Evolutionary conservation across 1,140 invertebrate genomes (phyloP).

Genomic region (Cecropterus lyciades): DNA sequence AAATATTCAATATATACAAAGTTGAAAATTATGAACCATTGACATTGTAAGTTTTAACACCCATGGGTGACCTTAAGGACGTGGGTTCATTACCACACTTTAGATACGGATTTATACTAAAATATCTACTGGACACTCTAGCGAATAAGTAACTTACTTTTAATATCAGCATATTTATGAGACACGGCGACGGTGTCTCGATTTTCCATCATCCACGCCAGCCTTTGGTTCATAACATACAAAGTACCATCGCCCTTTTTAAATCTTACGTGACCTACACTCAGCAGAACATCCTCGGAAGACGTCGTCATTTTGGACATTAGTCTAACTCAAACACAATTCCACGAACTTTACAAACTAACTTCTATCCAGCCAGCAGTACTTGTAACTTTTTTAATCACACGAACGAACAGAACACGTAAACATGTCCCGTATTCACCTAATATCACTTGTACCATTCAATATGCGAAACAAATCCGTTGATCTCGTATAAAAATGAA

Average conservation of each 20-base stretch:
- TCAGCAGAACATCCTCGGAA: constrained; percentile 96
- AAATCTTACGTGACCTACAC: constrained; percentile 95
- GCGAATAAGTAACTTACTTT: constrained; percentile 89
- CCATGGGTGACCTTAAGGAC: too few species aligned
- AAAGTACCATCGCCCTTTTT: constrained; percentile 98
- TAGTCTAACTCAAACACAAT: constrained; percentile 10
- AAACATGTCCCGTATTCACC: background rate
- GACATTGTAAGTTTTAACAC: too few species aligned
- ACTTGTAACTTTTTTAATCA: constrained; percentile 16
- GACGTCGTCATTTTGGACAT: constrained; percentile 88
- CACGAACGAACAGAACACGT: background rate
- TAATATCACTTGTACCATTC: background rate
- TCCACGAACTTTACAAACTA: constrained; percentile 21
- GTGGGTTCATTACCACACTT: too few species aligned
- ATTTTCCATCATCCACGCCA: constrained; percentile 98
- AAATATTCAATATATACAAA: too few species aligned
- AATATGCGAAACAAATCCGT: constrained; percentile 17
- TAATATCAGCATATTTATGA: constrained; percentile 97
- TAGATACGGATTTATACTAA: too few species aligned
- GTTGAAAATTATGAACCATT: too few species aligned
- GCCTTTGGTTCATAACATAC: constrained; percentile 97
- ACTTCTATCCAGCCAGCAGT: constrained; percentile 22
- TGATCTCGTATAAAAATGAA: constrained; percentile 48
- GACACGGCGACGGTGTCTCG: constrained; percentile 95
- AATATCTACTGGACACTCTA: too few species aligned